Conservation (phyloP, 2,888 invertebrate species). For the Alsophila aescularia region DNA sequence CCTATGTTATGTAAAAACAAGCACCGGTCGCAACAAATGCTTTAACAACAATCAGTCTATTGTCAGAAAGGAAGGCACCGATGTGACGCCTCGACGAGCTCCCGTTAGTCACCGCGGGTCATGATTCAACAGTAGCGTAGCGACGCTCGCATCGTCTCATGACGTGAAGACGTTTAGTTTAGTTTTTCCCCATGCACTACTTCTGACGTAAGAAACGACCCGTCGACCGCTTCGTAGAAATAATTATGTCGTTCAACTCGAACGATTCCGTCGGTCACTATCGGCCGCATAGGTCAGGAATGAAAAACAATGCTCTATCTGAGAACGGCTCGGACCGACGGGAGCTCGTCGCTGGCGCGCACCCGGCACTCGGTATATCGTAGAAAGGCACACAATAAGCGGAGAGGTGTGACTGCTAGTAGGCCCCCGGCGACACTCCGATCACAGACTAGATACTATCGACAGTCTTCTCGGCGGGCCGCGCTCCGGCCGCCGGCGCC, state of each 20-base stretch:
- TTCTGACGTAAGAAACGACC: constrained; percentile 15
- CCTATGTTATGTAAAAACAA: constrained; percentile 80
- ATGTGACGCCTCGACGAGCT: constrained; percentile 62
- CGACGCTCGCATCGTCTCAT: constrained; percentile 27
- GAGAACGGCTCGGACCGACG: constrained; percentile 32
- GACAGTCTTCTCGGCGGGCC: constrained; percentile 69
- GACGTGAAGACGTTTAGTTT: constrained; percentile 17
- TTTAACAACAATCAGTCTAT: constrained; percentile 83
- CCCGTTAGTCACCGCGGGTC: constrained; percentile 58
- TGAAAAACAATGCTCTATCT: constrained; percentile 17
- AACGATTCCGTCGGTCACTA: neutral
- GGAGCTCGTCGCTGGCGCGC: constrained; percentile 57
- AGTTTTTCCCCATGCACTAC: constrained; percentile 24
- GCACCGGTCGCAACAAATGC: constrained; percentile 84
- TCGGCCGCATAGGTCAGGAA: constrained; percentile 27
- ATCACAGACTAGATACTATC: constrained; percentile 83
- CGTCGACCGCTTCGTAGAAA: constrained; percentile 17
- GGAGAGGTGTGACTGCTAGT: constrained; percentile 78
- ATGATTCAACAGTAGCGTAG: constrained; percentile 27
- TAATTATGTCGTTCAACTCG: constrained; percentile 11
- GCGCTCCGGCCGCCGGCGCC: neutral
- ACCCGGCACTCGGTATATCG: constrained; percentile 73
- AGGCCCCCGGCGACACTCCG: constrained; percentile 83
- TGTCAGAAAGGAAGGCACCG: constrained; percentile 81
- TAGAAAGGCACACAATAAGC: constrained; percentile 83